These are phyloP conservation scores for Anoura caudifer DNA, from an alignment of 2,113 vertebrate species.

Conservation along the genomic window DNA sequence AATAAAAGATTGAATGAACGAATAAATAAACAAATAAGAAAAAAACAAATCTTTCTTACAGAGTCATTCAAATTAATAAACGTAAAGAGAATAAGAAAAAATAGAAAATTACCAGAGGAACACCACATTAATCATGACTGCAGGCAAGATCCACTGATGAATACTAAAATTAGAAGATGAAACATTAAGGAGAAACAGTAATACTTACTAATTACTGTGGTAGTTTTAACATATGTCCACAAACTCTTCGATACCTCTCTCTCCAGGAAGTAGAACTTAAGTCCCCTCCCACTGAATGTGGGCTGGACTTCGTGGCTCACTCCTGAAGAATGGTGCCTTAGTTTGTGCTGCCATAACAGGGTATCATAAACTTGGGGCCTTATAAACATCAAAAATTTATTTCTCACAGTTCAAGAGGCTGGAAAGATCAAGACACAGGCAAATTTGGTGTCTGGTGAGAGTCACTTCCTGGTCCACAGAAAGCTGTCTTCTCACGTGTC, in stretches of 20 bases:
- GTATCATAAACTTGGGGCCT: not conserved
- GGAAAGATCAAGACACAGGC: not conserved
- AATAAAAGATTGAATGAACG: too few relatives aligned
- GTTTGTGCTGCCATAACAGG: not conserved
- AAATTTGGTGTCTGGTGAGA: not conserved
- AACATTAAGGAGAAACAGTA: constrained; percentile 1
- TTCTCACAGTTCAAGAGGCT: not conserved
- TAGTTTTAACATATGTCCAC: not conserved
- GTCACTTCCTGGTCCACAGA: not conserved
- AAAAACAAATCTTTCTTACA: too few relatives aligned
- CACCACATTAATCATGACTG: not conserved
- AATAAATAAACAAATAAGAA: too few relatives aligned
- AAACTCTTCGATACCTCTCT: too few relatives aligned
- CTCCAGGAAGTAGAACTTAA: too few relatives aligned
- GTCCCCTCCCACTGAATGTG: not conserved
- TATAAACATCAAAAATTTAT: not conserved
- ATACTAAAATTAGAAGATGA: constrained; percentile 33
- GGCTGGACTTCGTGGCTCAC: not conserved
- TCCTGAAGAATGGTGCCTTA: not conserved
- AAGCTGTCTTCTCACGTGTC: not conserved
- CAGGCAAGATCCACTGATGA: constrained; percentile 16
- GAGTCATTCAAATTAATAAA: too few relatives aligned
- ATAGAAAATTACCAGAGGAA: not conserved
- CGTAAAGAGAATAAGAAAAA: not conserved
- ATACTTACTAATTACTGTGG: constrained; percentile 2